Evolutionary conservation across 1,140 invertebrate genomes (phyloP).

Genomic region (Trichogramma pretiosum): DNA sequence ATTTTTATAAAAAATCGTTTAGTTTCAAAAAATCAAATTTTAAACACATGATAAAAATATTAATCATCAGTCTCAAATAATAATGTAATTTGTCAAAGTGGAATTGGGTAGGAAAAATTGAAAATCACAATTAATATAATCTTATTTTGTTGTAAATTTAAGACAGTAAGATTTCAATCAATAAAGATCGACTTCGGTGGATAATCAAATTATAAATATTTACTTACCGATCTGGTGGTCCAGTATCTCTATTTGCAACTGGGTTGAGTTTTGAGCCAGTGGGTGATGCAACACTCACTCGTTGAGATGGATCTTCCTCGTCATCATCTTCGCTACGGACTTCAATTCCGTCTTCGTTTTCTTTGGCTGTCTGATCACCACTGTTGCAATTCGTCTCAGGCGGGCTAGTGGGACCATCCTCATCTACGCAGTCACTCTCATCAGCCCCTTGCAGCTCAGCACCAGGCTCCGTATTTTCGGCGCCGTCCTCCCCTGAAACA

Average conservation of each 20-base stretch:
- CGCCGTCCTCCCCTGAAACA: constrained; percentile 52
- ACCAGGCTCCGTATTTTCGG: constrained; percentile 44
- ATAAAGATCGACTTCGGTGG: too few relatives aligned
- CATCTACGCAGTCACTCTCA: constrained; percentile 48
- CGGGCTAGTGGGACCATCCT: constrained; percentile 47
- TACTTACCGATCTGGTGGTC: constrained; percentile 39
- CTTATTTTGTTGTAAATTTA: too few relatives aligned
- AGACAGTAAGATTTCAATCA: too few relatives aligned
- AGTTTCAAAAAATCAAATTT: too few relatives aligned
- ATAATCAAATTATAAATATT: too few relatives aligned
- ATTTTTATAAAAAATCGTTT: too few relatives aligned
- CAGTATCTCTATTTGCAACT: constrained; percentile 36
- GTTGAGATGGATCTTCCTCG: constrained; percentile 32
- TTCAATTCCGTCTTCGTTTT: constrained; percentile 40
- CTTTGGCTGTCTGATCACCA: constrained; percentile 24
- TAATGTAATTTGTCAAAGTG: too few relatives aligned
- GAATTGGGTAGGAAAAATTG: too few relatives aligned
- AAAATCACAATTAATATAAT: too few relatives aligned
- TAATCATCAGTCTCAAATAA: too few relatives aligned
- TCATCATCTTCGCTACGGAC: constrained; percentile 41
- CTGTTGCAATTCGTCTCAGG: constrained; percentile 38
- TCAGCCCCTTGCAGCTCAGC: constrained; percentile 46
- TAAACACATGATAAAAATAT: too few relatives aligned
- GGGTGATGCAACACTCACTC: constrained; percentile 32
- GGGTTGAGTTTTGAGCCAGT: constrained; percentile 34